Conservation (phyloP, 1,140 invertebrate genomes). For the Drosophila guanche region DNA sequence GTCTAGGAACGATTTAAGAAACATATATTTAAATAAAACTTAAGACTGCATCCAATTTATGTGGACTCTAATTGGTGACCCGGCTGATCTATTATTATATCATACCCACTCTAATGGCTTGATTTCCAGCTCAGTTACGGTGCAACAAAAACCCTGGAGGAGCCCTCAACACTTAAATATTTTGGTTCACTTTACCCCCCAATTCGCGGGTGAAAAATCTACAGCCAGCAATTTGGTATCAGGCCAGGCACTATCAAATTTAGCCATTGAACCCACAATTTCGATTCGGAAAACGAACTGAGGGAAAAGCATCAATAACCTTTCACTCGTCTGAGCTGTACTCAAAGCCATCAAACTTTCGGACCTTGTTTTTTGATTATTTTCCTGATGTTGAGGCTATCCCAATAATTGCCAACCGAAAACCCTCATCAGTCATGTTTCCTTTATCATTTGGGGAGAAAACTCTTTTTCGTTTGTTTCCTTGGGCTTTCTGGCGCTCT, state of each 20-base stretch:
- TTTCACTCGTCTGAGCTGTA: constrained; percentile 32
- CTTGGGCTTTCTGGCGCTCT: constrained; percentile 3
- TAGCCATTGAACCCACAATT: constrained; percentile 37
- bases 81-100: too few species aligned
- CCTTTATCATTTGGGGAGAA: neutral
- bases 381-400: constrained; percentile 20
- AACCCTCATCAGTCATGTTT: constrained; percentile 44
- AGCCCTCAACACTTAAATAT: neutral
- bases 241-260: constrained; percentile 37
- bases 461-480: constrained; percentile 32
- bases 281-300: constrained; percentile 13
- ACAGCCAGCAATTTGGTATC: constrained; percentile 28
- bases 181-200: neutral
- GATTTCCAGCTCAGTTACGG: too few species aligned
- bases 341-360: constrained; percentile 39
- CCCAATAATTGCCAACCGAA: constrained; percentile 51
- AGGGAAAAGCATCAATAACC: constrained; percentile 52
- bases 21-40: too few species aligned
- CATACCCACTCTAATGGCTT: too few species aligned
- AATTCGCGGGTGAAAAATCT: constrained; percentile 11
- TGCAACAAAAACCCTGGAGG: too few species aligned
- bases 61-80: too few species aligned
- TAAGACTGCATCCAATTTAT: too few species aligned
- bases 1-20: too few species aligned
- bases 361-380: constrained; percentile 4